These are phyloP conservation scores for Amia ocellicauda DNA, from an alignment of 2,113 vertebrate species.

Conservation along the genomic window DNA sequence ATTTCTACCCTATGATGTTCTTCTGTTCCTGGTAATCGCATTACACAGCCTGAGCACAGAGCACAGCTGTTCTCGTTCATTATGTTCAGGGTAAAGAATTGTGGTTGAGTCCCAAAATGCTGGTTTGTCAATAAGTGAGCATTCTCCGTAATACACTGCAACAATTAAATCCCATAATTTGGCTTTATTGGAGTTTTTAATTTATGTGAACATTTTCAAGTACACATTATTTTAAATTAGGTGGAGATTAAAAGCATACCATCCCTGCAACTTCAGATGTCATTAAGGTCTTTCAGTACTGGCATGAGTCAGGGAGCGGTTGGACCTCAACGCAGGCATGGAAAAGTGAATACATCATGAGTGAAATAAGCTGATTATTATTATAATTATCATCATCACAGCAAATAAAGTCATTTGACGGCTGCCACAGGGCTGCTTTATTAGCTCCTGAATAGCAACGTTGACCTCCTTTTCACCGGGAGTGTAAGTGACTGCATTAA, in stretches of 20 bases:
- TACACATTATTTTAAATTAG: conserved; percentile 23
- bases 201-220: conserved; percentile 24
- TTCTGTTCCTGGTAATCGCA: neutral
- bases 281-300: conserved; percentile 25
- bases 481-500: neutral
- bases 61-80: conserved; percentile 6
- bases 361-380: conserved; percentile 48
- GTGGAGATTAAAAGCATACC: conserved; percentile 28
- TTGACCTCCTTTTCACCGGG: conserved; percentile 45
- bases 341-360: conserved; percentile 10
- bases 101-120: neutral
- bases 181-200: conserved; percentile 31
- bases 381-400: conserved; percentile 51
- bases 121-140: conserved; percentile 12
- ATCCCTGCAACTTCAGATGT: neutral
- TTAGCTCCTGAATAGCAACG: conserved; percentile 48
- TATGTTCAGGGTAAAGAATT: neutral
- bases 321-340: neutral
- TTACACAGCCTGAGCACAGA: neutral
- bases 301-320: conserved; percentile 9
- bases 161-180: conserved; percentile 22
- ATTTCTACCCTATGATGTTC: neutral
- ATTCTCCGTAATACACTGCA: neutral
- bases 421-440: conserved; percentile 7
- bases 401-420: conserved; percentile 30